A percentile compares a stretch with the other conserved stretches of the same genome.
Conservation (phyloP, 2,113 vertebrate genomes). For the Sturnus vulgaris region DNA sequence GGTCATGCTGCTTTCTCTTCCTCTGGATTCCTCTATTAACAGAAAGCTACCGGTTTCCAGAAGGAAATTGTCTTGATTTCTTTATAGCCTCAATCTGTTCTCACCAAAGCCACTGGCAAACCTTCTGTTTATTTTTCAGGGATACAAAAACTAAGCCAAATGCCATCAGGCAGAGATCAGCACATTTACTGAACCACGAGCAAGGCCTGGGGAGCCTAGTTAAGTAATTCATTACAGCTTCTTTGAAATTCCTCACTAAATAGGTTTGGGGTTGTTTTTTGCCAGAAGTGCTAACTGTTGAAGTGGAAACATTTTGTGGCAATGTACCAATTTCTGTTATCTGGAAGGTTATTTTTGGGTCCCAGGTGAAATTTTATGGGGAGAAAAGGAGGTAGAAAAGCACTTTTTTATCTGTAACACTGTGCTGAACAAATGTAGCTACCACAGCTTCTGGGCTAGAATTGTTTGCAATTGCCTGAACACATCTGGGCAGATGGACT, state of each 20-base stretch:
- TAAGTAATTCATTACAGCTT: not conserved
- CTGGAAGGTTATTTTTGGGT: not conserved
- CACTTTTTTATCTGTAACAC: not conserved
- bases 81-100: constrained; percentile 26
- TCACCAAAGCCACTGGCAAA: constrained; percentile 22
- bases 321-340: not conserved
- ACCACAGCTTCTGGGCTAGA: not conserved
- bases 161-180: constrained; percentile 36
- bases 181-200: not conserved
- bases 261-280: not conserved
- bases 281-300: not conserved
- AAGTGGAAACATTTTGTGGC: not conserved
- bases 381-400: not conserved
- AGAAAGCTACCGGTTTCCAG: constrained; percentile 20
- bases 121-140: constrained; percentile 28
- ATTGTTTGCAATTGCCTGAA: not conserved
- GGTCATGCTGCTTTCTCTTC: constrained; percentile 1
- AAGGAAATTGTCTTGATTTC: constrained; percentile 35
- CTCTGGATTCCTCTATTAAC: not conserved
- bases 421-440: not conserved
- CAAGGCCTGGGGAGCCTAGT: not conserved
- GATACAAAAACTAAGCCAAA: constrained; percentile 12
- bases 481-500: not conserved
- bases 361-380: not conserved
- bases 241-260: constrained; percentile 15